phyloP scores from a whole-genome alignment of 2,797 vertebrate species.

The Catostomus latipinnis region DNA sequence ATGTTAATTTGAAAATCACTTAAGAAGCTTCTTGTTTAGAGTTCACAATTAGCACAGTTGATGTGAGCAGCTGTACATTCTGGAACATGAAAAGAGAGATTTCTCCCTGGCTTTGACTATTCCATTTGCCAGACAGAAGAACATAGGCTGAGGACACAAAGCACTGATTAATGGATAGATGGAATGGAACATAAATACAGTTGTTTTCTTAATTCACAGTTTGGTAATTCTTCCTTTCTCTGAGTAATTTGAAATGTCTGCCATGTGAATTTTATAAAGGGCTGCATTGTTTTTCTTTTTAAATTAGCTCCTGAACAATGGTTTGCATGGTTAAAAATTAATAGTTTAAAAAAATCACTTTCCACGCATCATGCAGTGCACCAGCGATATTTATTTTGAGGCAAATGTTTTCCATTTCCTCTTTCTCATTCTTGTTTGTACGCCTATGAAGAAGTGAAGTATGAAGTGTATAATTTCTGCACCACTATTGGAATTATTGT shows the following conservation, averaged over 20 bases:
- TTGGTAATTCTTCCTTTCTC: conserved; percentile 42
- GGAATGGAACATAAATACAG: conserved; percentile 44
- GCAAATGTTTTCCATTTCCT: no score
- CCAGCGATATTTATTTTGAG: neutral
- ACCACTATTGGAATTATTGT: no score
- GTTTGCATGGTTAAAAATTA: neutral
- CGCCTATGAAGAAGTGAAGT: no score
- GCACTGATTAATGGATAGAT: conserved; percentile 45
- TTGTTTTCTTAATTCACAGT: conserved; percentile 46
- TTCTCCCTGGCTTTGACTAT: conserved; percentile 45
- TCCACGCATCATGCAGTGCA: neutral
- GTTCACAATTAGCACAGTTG: conserved; percentile 42
- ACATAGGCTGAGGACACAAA: conserved; percentile 41
- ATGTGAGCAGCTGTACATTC: conserved; percentile 20
- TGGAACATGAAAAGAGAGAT: conserved; percentile 41
- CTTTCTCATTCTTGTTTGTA: neutral
- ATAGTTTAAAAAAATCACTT: neutral
- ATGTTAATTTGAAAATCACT: conserved; percentile 34
- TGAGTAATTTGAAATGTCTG: conserved; percentile 39
- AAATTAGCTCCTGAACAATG: neutral
- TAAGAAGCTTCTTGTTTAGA: conserved; percentile 40
- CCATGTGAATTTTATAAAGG: conserved; percentile 14
- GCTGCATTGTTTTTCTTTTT: conserved; percentile 3
- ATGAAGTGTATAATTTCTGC: no score
- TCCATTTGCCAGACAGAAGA: conserved; percentile 41